Conservation (phyloP, 1,140 invertebrate genomes). For the Ctenoplectra terminalis region DNA sequence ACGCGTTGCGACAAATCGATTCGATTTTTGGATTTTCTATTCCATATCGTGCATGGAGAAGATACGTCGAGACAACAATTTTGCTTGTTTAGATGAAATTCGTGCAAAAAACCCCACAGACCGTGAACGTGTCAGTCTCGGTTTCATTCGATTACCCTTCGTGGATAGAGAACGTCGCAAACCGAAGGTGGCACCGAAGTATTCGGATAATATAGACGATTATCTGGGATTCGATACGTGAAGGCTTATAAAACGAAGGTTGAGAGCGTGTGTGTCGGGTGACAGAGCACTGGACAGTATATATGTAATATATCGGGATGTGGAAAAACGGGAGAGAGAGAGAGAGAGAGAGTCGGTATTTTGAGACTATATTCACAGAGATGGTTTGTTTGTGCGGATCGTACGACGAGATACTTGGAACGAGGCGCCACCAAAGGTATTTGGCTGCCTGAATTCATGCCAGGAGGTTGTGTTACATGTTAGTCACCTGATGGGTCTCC, state of each 20-base stretch:
- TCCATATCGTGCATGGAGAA: constrained; percentile 49
- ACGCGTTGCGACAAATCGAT: constrained; percentile 21
- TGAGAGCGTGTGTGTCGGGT: background rate
- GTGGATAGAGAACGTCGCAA: constrained; percentile 44
- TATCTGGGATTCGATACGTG: constrained; percentile 32
- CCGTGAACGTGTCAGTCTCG: constrained; percentile 54
- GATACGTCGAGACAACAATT: constrained; percentile 17
- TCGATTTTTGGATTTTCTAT: background rate
- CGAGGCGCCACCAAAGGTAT: constrained; percentile 63
- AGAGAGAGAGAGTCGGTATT: constrained; percentile 23
- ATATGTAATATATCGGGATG: background rate
- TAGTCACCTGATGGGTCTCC: constrained; percentile 80
- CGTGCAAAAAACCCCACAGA: constrained; percentile 45
- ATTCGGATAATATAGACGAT: background rate
- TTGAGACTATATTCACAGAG: constrained; percentile 68
- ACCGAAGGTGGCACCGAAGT: background rate
- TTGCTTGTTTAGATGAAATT: constrained; percentile 33
- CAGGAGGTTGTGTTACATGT: constrained; percentile 76
- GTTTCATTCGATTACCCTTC: constrained; percentile 63
- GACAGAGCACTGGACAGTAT: constrained; percentile 27
- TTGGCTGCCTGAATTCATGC: constrained; percentile 74
- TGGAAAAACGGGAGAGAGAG: background rate
- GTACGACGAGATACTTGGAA: constrained; percentile 73
- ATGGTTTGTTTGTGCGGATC: constrained; percentile 65
- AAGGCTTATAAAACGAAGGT: background rate